These are phyloP conservation scores for Nestor notabilis DNA, from an alignment of 2,113 vertebrate genomes.

Conservation along the genomic window DNA sequence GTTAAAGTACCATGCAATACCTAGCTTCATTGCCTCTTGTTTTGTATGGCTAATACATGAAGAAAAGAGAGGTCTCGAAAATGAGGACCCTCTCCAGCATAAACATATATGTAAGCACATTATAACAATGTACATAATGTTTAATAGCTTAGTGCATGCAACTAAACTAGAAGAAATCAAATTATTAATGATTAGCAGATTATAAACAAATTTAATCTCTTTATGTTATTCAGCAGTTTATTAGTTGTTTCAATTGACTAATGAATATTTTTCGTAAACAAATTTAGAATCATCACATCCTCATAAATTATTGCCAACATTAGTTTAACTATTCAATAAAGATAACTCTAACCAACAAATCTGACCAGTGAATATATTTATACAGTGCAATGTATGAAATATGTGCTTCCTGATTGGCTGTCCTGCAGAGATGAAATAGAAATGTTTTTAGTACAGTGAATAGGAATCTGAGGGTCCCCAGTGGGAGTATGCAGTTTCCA, in stretches of 20 bases:
- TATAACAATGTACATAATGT: neutral
- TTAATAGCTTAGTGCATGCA: neutral
- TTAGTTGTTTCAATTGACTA: neutral
- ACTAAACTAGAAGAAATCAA: neutral
- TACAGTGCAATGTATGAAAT: neutral
- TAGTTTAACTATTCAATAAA: neutral
- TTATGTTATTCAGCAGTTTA: neutral
- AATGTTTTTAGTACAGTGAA: neutral
- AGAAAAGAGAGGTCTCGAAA: neutral
- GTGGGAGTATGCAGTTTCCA: neutral
- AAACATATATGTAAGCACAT: neutral
- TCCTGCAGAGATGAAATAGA: neutral
- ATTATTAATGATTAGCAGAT: neutral
- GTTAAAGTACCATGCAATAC: constrained; percentile 26
- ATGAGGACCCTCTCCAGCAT: constrained; percentile 16
- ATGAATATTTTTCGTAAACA: neutral
- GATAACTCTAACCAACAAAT: neutral
- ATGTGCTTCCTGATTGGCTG: neutral
- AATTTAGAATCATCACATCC: neutral
- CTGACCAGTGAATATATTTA: neutral
- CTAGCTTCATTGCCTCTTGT: constrained; percentile 50
- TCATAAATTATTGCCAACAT: neutral
- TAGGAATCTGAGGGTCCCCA: neutral
- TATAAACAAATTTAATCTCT: neutral
- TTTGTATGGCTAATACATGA: neutral